These are phyloP conservation scores for Melikaiella ostensackeni DNA, from an alignment of 2,888 invertebrate species.

Conservation along the genomic window DNA sequence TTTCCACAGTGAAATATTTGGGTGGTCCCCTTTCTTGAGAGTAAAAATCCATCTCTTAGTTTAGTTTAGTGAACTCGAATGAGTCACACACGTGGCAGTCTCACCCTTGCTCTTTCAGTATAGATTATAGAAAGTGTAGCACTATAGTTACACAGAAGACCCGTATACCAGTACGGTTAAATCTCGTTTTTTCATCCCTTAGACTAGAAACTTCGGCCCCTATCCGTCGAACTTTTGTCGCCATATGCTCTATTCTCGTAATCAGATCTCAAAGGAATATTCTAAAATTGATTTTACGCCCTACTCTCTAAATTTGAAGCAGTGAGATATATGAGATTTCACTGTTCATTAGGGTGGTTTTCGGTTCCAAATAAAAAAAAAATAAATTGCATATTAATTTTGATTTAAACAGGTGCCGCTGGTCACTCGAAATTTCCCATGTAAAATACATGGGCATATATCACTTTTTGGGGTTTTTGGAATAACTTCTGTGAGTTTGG, in stretches of 20 bases:
- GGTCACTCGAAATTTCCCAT: too few relatives aligned
- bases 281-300: slow-evolving; percentile 5
- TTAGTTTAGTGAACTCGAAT: not conserved
- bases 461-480: too few relatives aligned
- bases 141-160: not conserved
- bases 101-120: not conserved
- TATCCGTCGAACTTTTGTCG: slow-evolving; percentile 14
- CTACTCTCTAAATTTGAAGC: too few relatives aligned
- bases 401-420: too few relatives aligned
- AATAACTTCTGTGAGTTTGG: too few relatives aligned
- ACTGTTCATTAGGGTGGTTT: too few relatives aligned
- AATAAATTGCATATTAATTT: too few relatives aligned
- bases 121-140: not conserved
- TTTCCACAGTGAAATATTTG: not conserved
- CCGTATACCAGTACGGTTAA: not conserved
- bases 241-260: not conserved
- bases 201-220: slow-evolving; percentile 11
- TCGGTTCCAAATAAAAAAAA: too few relatives aligned
- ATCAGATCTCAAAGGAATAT: slow-evolving; percentile 6
- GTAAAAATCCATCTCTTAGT: slow-evolving; percentile 7
- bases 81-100: slow-evolving; percentile 7
- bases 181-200: not conserved
- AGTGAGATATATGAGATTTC: too few relatives aligned
- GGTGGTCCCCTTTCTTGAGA: not conserved
- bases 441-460: too few relatives aligned